Evolutionary conservation across 2,113 vertebrate genomes (phyloP).

Genomic region (Equus quagga): DNA sequence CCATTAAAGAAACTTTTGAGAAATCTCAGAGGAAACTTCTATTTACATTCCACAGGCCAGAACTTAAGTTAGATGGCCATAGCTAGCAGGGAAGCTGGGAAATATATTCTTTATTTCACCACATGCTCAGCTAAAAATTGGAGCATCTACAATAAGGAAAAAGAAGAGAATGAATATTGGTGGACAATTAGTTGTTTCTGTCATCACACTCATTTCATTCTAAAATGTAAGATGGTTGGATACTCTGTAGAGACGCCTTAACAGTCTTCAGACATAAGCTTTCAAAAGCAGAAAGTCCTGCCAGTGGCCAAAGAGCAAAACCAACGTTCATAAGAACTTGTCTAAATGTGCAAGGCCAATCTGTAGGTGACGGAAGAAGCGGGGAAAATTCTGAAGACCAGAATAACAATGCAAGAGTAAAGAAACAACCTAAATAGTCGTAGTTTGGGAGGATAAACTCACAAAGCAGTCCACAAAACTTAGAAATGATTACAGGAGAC

Average conservation of each 20-base stretch:
- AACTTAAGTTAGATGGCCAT: slow-evolving; percentile 5
- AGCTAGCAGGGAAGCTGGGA: background rate
- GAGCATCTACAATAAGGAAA: background rate
- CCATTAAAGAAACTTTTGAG: slow-evolving; percentile 35
- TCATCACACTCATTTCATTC: background rate
- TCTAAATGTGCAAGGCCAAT: slow-evolving; percentile 39
- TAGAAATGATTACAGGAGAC: background rate
- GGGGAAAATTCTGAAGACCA: background rate
- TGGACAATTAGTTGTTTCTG: slow-evolving; percentile 30
- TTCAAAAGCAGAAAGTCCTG: slow-evolving; percentile 35
- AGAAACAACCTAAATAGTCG: background rate
- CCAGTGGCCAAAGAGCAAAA: background rate
- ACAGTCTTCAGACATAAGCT: background rate
- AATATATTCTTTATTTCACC: slow-evolving; percentile 15
- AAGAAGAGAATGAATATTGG: background rate
- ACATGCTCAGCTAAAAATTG: background rate
- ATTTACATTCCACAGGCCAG: background rate
- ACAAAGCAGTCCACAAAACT: slow-evolving; percentile 1
- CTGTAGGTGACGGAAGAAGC: background rate
- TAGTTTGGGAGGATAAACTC: background rate
- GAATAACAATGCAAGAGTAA: background rate
- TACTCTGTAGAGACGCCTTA: background rate
- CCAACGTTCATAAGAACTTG: background rate
- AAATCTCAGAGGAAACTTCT: slow-evolving; percentile 52
- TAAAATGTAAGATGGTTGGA: background rate